A percentile compares a stretch with the other conserved stretches of the same genome.
Conservation (phyloP, 1,140 invertebrate species). For the Lordiphosa collinella region DNA sequence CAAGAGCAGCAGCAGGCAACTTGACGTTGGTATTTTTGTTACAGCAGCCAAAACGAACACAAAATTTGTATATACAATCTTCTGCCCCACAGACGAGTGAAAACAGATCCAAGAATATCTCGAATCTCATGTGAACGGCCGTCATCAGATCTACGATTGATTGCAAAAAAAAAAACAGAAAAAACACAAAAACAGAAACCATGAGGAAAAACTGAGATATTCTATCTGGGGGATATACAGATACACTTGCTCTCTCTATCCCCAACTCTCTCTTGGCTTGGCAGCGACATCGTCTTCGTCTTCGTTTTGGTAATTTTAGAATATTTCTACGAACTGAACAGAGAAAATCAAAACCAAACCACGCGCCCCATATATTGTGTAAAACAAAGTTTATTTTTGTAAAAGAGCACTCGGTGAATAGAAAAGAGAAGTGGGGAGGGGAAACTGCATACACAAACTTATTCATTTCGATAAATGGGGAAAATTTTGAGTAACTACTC, state of each 20-base stretch:
- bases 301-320: constrained; percentile 39
- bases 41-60: constrained; percentile 23
- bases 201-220: constrained; percentile 25
- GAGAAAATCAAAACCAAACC: constrained; percentile 26
- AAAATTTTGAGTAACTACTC: constrained; percentile 1
- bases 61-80: constrained; percentile 50
- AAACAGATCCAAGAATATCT: constrained; percentile 61
- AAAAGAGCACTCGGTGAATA: constrained; percentile 4
- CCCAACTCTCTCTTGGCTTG: background rate
- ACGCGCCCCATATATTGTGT: constrained; percentile 51
- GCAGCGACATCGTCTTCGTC: background rate
- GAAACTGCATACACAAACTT: background rate
- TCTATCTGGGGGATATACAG: constrained; percentile 31
- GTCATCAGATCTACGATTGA: constrained; percentile 13
- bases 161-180: constrained; percentile 1
- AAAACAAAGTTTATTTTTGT: constrained; percentile 46
- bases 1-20: constrained; percentile 32
- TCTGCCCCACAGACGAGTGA: constrained; percentile 35
- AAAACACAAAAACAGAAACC: background rate
- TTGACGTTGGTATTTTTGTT: constrained; percentile 58
- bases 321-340: constrained; percentile 19
- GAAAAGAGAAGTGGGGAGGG: background rate
- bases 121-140: constrained; percentile 22
- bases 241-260: constrained; percentile 10
- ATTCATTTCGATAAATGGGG: background rate